These are phyloP conservation scores for Polymixis lichenea DNA, from an alignment of 2,888 invertebrate species.

Conservation along the genomic window DNA sequence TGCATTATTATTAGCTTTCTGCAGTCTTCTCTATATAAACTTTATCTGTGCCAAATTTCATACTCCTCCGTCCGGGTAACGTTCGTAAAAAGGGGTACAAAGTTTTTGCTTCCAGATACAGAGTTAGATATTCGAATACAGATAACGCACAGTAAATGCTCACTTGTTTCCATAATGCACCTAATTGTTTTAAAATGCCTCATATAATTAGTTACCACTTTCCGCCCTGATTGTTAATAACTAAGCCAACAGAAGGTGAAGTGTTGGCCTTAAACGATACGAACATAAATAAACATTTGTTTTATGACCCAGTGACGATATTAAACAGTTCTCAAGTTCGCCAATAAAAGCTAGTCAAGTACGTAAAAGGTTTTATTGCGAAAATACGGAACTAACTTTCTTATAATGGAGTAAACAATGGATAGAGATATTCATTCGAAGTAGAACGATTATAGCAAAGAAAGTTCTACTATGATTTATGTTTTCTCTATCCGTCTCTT, in stretches of 20 bases:
- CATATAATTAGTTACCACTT: slow-evolving; percentile 49
- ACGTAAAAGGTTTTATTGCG: slow-evolving; percentile 40
- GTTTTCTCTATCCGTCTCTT: background rate
- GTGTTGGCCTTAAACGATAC: slow-evolving; percentile 40
- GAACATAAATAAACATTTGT: slow-evolving; percentile 52
- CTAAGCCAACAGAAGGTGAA: slow-evolving; percentile 51
- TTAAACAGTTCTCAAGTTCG: slow-evolving; percentile 23
- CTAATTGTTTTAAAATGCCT: slow-evolving; percentile 38
- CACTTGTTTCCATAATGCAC: slow-evolving; percentile 2
- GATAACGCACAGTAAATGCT: background rate
- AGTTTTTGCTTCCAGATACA: background rate
- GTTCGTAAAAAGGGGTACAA: too few relatives aligned
- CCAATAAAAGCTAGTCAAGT: slow-evolving; percentile 39
- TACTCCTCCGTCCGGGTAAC: too few relatives aligned
- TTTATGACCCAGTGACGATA: slow-evolving; percentile 39
- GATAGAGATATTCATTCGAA: background rate
- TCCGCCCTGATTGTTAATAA: slow-evolving; percentile 54
- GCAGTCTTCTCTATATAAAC: too few relatives aligned
- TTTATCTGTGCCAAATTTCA: too few relatives aligned
- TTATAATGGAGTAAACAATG: slow-evolving; percentile 2
- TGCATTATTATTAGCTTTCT: too few relatives aligned
- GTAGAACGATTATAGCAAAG: background rate
- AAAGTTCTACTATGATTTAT: background rate
- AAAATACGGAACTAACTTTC: slow-evolving; percentile 22
- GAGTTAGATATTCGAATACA: background rate